Conservation (phyloP, 2,888 invertebrate species). For the Marronus borbonicus region DNA sequence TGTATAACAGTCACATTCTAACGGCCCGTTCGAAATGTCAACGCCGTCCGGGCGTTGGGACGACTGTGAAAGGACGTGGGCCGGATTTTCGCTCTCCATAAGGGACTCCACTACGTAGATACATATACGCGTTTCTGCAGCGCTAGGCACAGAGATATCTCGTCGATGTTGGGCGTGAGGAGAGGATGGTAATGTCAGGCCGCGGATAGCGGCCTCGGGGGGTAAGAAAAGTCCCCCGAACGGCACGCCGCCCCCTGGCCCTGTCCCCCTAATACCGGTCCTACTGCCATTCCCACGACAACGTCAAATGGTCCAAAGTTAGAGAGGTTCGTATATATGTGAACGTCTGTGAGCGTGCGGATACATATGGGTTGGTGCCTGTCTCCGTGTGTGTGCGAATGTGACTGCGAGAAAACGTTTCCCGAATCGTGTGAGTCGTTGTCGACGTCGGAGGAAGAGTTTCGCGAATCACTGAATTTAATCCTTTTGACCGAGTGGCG, state of each 20-base stretch:
- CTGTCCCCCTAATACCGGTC: constrained; percentile 55
- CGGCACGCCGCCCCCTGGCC: neutral
- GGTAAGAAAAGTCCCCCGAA: constrained; percentile 24
- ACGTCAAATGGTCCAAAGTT: constrained; percentile 59
- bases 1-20: constrained; percentile 65
- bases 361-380: neutral
- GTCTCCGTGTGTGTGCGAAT: constrained; percentile 18
- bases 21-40: constrained; percentile 66
- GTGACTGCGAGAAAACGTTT: constrained; percentile 41
- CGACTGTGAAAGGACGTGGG: constrained; percentile 57
- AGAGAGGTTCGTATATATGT: constrained; percentile 52
- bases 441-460: constrained; percentile 24
- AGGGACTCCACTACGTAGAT: constrained; percentile 52
- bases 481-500: constrained; percentile 38
- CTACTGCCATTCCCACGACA: constrained; percentile 57
- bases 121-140: constrained; percentile 49
- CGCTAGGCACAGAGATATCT: constrained; percentile 27
- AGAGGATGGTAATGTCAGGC: constrained; percentile 58
- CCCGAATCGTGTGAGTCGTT: constrained; percentile 28
- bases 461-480: constrained; percentile 38
- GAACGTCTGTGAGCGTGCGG: neutral
- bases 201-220: constrained; percentile 55
- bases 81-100: constrained; percentile 47
- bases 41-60: constrained; percentile 62
- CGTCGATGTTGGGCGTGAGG: constrained; percentile 49